Evolutionary conservation across 1,140 invertebrate genomes (phyloP).

Genomic region (Cardiocondyla obscurior): DNA sequence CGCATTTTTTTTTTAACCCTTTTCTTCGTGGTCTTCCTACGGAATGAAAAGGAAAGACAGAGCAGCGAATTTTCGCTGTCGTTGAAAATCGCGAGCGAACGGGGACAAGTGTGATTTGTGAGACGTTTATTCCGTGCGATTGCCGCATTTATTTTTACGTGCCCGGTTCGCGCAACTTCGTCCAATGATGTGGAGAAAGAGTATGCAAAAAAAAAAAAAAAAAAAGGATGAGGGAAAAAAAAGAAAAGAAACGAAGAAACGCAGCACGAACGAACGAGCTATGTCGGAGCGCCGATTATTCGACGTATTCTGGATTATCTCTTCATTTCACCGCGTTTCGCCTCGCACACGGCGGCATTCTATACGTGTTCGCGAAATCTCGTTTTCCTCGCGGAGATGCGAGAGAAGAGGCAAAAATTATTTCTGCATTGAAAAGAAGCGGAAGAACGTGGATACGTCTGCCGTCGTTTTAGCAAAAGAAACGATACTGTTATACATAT

Average conservation of each 20-base stretch:
- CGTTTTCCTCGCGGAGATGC: background rate
- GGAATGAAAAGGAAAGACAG: constrained; percentile 25
- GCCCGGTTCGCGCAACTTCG: constrained; percentile 7
- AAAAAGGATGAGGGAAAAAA: constrained; percentile 29
- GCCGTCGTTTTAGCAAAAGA: background rate
- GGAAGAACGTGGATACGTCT: background rate
- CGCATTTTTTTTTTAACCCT: background rate
- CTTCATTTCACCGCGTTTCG: constrained; percentile 37
- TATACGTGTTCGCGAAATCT: constrained; percentile 19
- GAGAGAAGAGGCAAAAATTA: constrained; percentile 8
- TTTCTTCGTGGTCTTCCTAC: background rate
- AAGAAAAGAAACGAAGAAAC: constrained; percentile 19
- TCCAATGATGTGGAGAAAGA: constrained; percentile 15
- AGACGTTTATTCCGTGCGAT: constrained; percentile 56
- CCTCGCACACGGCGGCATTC: constrained; percentile 5
- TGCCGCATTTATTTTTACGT: constrained; percentile 57
- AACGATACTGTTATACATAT: background rate
- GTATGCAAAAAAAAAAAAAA: background rate
- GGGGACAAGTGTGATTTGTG: constrained; percentile 59
- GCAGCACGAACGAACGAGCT: constrained; percentile 3
- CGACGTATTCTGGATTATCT: constrained; percentile 38
- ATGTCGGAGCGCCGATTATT: constrained; percentile 27
- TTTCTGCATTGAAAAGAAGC: background rate
- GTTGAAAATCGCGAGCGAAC: constrained; percentile 56
- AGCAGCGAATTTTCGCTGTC: constrained; percentile 2